These are phyloP conservation scores for Numida meleagris DNA, from an alignment of 2,113 vertebrate species.

Conservation along the genomic window DNA sequence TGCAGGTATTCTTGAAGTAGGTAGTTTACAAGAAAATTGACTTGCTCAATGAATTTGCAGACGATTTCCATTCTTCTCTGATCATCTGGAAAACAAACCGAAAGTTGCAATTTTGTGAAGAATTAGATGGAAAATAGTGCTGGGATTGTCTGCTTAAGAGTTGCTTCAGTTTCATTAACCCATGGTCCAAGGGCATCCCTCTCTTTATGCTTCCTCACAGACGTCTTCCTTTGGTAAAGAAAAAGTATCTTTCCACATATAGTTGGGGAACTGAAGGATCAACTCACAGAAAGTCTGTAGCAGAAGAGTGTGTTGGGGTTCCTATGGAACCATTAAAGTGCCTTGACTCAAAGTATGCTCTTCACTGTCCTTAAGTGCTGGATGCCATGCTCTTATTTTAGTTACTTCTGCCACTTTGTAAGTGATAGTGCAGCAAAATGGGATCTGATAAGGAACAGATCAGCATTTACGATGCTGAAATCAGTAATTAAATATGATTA, in stretches of 20 bases:
- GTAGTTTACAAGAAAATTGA: not conserved
- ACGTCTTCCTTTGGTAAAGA: not conserved
- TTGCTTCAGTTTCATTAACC: not conserved
- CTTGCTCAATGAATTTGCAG: not conserved
- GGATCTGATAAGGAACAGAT: not conserved
- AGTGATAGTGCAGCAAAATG: not conserved
- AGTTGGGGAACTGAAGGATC: not conserved
- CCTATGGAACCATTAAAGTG: not conserved
- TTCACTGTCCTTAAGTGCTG: not conserved
- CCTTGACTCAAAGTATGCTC: fast-evolving
- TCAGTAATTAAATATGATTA: not conserved
- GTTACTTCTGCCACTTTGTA: not conserved
- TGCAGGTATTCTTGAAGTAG: not conserved
- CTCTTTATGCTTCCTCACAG: not conserved
- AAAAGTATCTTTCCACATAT: not conserved
- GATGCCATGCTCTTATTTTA: not conserved
- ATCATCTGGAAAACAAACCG: not conserved
- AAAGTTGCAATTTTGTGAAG: not conserved
- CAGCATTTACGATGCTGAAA: not conserved
- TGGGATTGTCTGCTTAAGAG: not conserved
- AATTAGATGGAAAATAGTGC: not conserved
- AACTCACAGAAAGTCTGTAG: not conserved
- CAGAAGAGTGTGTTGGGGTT: not conserved
- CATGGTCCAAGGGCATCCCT: not conserved
- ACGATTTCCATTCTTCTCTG: not conserved